Conservation (phyloP, 2,888 invertebrate genomes). For the Drosophila tanythrix region DNA sequence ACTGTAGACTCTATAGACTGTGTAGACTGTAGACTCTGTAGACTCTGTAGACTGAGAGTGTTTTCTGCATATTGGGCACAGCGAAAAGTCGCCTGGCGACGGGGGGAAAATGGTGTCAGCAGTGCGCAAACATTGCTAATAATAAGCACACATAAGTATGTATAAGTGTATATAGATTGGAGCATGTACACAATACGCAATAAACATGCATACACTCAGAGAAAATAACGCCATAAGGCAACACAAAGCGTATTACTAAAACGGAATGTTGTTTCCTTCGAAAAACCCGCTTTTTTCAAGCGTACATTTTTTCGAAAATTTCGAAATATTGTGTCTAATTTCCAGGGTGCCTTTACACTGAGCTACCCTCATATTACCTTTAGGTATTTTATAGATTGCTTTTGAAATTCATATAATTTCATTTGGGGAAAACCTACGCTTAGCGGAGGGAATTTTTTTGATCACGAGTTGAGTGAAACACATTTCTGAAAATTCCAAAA, state of each 20-base stretch:
- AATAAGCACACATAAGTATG: neutral
- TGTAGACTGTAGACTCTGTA: constrained; percentile 11
- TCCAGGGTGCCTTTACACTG: too few species aligned
- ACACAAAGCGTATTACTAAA: neutral
- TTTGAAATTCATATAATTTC: too few species aligned
- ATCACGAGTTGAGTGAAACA: too few species aligned
- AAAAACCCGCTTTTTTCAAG: neutral
- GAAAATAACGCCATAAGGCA: neutral
- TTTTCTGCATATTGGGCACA: neutral
- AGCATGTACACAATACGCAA: neutral
- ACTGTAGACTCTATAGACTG: constrained; percentile 12
- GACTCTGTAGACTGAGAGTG: constrained; percentile 41
- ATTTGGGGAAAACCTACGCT: too few species aligned
- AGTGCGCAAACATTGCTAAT: constrained; percentile 8
- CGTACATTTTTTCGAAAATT: too few species aligned
- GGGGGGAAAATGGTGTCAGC: constrained; percentile 23
- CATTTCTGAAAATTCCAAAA: too few species aligned
- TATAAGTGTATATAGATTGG: neutral
- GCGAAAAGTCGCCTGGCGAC: constrained; percentile 6
- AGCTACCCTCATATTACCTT: too few species aligned
- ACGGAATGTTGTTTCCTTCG: neutral
- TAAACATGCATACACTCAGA: neutral
- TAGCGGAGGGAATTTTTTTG: too few species aligned
- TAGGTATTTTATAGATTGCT: too few species aligned
- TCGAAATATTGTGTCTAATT: too few species aligned